These are phyloP conservation scores for Motacilla tschutschensis DNA, from an alignment of 2,113 vertebrate genomes.

Conservation along the genomic window DNA sequence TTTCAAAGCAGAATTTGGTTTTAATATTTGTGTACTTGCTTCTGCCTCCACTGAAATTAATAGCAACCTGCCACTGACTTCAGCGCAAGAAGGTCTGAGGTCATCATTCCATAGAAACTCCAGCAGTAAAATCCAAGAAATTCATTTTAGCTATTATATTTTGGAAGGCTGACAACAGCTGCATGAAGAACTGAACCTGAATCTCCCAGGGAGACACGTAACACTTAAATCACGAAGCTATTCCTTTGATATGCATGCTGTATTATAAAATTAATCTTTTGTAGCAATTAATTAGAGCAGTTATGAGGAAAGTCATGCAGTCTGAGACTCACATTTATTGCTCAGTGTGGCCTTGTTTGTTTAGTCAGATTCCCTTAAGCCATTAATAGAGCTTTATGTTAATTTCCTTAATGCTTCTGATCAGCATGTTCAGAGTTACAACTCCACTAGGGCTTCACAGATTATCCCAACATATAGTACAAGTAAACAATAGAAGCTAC, in stretches of 20 bases:
- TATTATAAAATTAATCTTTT: conserved; percentile 63
- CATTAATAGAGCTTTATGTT: conserved; percentile 64
- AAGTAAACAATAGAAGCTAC: neutral
- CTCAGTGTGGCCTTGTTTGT: conserved; percentile 63
- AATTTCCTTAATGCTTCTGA: conserved; percentile 50
- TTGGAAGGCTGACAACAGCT: conserved; percentile 46
- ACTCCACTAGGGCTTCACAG: neutral
- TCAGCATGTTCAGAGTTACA: conserved; percentile 28
- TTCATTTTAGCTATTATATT: conserved; percentile 20
- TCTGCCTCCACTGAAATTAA: neutral
- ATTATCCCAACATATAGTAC: conserved; percentile 17
- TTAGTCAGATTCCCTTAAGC: conserved; percentile 61
- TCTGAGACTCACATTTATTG: conserved; percentile 58
- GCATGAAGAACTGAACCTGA: conserved; percentile 43
- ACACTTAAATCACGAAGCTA: conserved; percentile 44
- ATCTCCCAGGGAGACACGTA: conserved; percentile 44
- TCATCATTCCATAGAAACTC: neutral
- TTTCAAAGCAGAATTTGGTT: neutral
- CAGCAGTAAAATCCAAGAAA: conserved; percentile 15
- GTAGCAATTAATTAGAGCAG: conserved; percentile 70
- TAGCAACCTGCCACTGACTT: neutral
- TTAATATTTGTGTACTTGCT: neutral
- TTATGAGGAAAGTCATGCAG: conserved; percentile 60
- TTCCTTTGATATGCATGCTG: conserved; percentile 42
- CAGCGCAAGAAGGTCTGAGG: rapidly evolving